These are phyloP conservation scores for Denticeps clupeoides DNA, from an alignment of 2,797 vertebrate species.

Conservation along the genomic window DNA sequence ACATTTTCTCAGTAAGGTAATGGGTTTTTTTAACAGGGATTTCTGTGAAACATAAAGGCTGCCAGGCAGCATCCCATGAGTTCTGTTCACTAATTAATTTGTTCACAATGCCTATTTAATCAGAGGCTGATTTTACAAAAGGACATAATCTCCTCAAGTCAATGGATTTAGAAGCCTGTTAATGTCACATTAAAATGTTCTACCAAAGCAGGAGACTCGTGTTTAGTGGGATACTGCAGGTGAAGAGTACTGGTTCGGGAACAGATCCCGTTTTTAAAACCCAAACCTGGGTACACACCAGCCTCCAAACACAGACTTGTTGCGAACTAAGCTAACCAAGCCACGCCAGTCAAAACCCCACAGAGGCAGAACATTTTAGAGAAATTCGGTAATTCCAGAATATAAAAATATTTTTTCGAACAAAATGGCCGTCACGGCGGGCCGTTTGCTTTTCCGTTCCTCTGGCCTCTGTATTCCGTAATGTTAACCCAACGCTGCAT, in stretches of 20 bases:
- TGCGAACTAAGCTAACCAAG: not conserved
- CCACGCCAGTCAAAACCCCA: not conserved
- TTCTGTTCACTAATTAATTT: not conserved
- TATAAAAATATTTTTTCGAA: conserved; percentile 21
- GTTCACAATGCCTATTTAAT: not conserved
- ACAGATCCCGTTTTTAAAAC: no score
- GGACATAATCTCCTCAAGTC: not conserved
- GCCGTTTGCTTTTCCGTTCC: conserved; percentile 22
- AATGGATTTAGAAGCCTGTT: not conserved
- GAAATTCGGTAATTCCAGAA: not conserved
- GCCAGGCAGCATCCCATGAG: not conserved
- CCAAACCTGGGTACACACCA: no score
- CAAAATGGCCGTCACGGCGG: conserved; percentile 22
- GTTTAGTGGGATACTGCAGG: no score
- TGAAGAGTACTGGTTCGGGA: no score
- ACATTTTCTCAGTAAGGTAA: no score
- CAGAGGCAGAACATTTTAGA: not conserved
- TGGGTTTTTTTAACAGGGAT: no score
- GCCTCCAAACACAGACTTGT: no score
- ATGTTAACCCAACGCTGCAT: conserved; percentile 19
- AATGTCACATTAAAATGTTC: no score
- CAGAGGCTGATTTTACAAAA: not conserved
- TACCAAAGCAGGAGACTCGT: no score
- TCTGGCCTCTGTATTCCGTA: conserved; percentile 24
- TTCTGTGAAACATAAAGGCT: not conserved